Conservation (phyloP, 2,113 vertebrate genomes). For the Phalacrocorax carbo region DNA sequence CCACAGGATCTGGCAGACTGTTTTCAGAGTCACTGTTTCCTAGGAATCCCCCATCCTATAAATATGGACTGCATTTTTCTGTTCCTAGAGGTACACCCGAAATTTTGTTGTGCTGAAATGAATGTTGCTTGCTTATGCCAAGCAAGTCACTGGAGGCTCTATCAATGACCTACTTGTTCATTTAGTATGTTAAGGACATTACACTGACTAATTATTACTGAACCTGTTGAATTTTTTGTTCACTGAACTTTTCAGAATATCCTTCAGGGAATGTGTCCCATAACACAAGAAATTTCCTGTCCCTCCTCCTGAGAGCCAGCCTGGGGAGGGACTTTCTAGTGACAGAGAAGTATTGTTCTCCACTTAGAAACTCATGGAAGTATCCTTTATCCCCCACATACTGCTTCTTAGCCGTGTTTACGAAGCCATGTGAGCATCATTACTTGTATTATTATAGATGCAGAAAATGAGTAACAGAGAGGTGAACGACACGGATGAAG, state of each 20-base stretch:
- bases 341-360: neutral
- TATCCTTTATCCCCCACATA: neutral
- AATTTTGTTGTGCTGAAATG: neutral
- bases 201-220: constrained; percentile 34
- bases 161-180: constrained; percentile 58
- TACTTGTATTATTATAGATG: neutral
- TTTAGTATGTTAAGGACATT: neutral
- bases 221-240: neutral
- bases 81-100: neutral
- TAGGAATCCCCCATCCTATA: constrained; percentile 7
- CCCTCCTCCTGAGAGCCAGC: neutral
- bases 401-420: neutral
- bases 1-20: neutral
- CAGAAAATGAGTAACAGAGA: neutral
- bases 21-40: constrained; percentile 26
- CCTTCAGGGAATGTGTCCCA: neutral
- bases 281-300: neutral
- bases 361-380: neutral
- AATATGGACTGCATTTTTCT: neutral
- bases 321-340: neutral
- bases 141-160: neutral
- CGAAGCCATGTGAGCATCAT: neutral
- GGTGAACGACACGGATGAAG: neutral
- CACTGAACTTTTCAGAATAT: neutral
- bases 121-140: neutral